Conservation (phyloP, 2,888 invertebrate genomes). For the Cephus rjabovi region DNA sequence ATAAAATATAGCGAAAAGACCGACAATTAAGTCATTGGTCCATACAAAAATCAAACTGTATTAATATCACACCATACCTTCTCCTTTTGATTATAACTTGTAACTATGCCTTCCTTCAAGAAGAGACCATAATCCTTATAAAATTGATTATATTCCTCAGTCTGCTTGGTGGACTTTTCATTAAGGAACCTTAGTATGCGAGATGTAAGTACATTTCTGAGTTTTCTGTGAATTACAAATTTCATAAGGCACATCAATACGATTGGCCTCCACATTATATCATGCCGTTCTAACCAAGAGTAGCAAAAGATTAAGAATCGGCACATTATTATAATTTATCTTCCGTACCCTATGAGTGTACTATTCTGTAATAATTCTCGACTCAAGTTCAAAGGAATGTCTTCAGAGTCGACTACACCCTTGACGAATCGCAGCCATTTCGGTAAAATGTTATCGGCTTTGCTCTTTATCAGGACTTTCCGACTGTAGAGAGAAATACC, state of each 20-base stretch:
- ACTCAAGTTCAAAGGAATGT: conserved; percentile 97
- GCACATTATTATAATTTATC: not conserved
- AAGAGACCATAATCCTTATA: conserved; percentile 94
- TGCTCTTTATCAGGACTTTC: conserved; percentile 92
- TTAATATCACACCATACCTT: conserved; percentile 72
- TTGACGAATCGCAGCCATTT: conserved; percentile 96
- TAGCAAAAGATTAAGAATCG: conserved; percentile 8
- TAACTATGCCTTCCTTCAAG: conserved; percentile 95
- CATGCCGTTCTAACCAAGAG: too few relatives aligned
- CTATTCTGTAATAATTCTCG: conserved; percentile 96
- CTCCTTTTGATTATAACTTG: conserved; percentile 81
- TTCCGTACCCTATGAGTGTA: conserved; percentile 80
- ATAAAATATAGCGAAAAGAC: conserved; percentile 8
- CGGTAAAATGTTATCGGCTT: conserved; percentile 90
- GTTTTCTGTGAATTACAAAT: conserved; percentile 71
- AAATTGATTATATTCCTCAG: conserved; percentile 84
- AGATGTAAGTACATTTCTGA: conserved; percentile 85
- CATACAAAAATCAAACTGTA: conserved; percentile 16
- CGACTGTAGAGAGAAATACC: conserved; percentile 92
- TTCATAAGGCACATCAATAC: not conserved
- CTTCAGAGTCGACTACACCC: conserved; percentile 98
- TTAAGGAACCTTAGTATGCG: conserved; percentile 86
- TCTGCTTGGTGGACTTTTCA: conserved; percentile 87
- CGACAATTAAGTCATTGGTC: conserved; percentile 14
- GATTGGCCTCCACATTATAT: too few relatives aligned